Conservation (phyloP, 1,140 invertebrate species). For the Lamellibrachia luymesi region DNA sequence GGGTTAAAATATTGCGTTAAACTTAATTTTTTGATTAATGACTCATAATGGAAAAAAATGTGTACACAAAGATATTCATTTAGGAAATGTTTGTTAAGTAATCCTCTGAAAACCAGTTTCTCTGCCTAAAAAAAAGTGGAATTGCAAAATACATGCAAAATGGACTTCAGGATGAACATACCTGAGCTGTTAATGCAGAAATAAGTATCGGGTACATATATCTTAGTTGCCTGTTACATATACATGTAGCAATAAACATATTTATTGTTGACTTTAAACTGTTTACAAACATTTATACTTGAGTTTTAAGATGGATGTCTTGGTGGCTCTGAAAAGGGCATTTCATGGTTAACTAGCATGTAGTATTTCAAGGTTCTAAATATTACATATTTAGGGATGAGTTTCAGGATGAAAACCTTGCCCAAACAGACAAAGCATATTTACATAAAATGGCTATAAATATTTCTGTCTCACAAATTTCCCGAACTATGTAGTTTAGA, state of each 20-base stretch:
- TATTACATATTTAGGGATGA: background rate
- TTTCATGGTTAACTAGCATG: background rate
- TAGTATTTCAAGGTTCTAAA: background rate
- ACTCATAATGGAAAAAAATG: no score
- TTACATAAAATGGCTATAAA: background rate
- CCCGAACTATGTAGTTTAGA: no score
- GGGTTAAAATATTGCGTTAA: no score
- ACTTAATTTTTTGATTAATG: no score
- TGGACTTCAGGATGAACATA: no score
- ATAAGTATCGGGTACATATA: background rate
- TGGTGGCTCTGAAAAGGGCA: background rate
- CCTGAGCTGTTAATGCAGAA: background rate
- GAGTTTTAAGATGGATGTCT: background rate
- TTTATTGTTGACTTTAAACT: background rate
- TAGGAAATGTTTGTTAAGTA: no score
- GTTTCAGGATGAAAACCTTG: background rate
- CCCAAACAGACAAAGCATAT: background rate
- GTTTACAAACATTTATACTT: background rate
- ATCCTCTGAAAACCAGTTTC: no score
- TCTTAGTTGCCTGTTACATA: background rate
- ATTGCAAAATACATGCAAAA: no score
- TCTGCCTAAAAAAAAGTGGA: no score
- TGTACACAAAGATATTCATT: no score
- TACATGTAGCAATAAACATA: background rate
- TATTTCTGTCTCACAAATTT: no score